Conservation (phyloP, 2,797 vertebrate genomes). For the Trachops cirrhosus region DNA sequence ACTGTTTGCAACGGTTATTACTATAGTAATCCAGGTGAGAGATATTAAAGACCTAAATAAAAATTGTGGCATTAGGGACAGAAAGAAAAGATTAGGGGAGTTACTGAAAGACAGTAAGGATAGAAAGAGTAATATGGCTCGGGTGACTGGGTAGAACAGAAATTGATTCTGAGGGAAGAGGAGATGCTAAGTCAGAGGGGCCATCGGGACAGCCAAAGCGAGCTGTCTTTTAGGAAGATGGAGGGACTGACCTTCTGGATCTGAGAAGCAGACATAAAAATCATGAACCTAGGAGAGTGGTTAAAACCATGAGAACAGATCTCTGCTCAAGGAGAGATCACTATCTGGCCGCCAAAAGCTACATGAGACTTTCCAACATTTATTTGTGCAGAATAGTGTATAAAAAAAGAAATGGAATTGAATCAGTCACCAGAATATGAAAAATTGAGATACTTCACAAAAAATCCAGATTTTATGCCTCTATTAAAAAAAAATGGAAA, state of each 20-base stretch:
- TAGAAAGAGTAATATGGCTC: neutral
- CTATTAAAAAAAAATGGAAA: neutral
- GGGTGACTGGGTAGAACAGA: neutral
- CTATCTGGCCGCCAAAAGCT: neutral
- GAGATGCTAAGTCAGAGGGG: neutral
- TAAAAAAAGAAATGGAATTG: neutral
- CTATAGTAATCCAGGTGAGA: neutral
- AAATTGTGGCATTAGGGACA: neutral
- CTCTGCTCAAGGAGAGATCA: neutral
- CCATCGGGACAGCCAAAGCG: neutral
- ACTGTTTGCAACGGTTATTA: neutral
- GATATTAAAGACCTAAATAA: neutral
- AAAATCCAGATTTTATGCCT: neutral
- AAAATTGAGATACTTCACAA: slow-evolving; percentile 13
- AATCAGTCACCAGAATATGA: neutral
- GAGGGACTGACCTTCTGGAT: neutral
- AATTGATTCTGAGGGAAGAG: neutral
- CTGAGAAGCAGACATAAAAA: neutral
- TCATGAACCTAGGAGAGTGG: neutral
- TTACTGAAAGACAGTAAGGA: slow-evolving; percentile 1
- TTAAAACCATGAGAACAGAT: neutral
- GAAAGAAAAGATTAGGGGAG: neutral
- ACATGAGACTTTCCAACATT: neutral
- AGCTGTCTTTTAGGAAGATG: neutral
- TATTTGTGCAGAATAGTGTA: neutral